Base-by-base conservation (phyloP, 2,888 invertebrate species). In the Griposia aprilina region DNA sequence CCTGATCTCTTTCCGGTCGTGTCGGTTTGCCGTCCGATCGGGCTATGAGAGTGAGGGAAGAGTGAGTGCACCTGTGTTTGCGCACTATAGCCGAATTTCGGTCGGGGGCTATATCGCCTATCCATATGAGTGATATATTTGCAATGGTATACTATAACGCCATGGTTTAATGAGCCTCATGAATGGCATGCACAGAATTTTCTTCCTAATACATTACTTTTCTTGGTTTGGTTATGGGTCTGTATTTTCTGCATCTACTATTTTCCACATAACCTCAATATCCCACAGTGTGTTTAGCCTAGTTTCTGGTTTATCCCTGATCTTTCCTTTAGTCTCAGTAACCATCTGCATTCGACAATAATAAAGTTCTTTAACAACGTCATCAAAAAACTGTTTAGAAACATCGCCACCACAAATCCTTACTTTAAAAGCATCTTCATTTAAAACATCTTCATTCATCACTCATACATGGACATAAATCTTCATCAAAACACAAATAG, bases 401-500 rank as follows among this genome's bases (percentile, higher is more conserved):
- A 30, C 30, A 17, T 26, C 13, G 30, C 13, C 30, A 80, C 7
- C 11, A 45, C 60, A 30, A 52, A n/a, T 30, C 23, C 6, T 74
- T 41, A 57, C 50, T 26, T 63, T 66, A 60, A 60, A 66, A 67
- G 66, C 66, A 23, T 66, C 36, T 66, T 75, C 45, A 41, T 41
- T 76, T 74, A 66, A 59, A 75, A 57, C 59, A 17, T 36, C 11
- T 1, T 23, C 50, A 68, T 80, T 77, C 17, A 57, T 63, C 60
- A 82, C n/a, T 26, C 13, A 11, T n/a, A 74, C 15, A 63, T 57
- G 55, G 30, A 23, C 36, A 83, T 80, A 52, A 63, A 69, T 83
- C 45, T 65, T 77, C 52, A 78, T 30, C 41, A 52, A 45, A 45
- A 63, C 67, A 57, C 50, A 52, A 78, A 72, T 79, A 69, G 41